Base-by-base conservation (phyloP, 1,140 invertebrate species). In the Tetramorium alpestre region DNA sequence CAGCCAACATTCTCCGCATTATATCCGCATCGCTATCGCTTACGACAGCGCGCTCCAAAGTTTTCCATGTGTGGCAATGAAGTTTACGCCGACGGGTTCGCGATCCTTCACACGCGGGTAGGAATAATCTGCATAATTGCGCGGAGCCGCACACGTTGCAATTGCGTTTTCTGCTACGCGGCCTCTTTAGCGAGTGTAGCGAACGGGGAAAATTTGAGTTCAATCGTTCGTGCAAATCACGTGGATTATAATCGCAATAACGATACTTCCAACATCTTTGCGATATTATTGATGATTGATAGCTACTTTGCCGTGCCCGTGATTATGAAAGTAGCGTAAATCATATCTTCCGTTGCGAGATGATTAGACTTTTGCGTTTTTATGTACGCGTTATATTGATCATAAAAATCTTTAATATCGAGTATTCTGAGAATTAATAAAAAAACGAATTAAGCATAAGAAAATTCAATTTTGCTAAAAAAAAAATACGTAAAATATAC, bases 51-150 rank as follows among this genome's bases (percentile, higher is more conserved):
- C 80, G 67, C 54, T 11, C 44, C 51, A 8, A 75, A 84, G 80
- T 84, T 84, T 84, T 75, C 80, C 41, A 73, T 25, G 80, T 84
- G 80, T 49, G 69, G 69, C 54, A 60, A 84, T 56, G 80, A 82
- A 82, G 80, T 84, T 84, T 75, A 73, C 41, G 69, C 69, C 69
- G 56, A 49, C 67, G 69, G 69, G 67, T 73, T 72, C 80, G 67
- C 67, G 80, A 82, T 82, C 80, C 67, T 73, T 84, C 80, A 75
- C 80, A 75, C 80, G 80, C 69, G 41, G 69, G 38, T 72, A 72
- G 51, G 80, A 84, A 84, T 84, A 84, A 84, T 84, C 80, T 84
- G 80, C 80, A 84, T 84, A 84, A 84, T 84, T 84, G 80, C 69
- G 13, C 80, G 80, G 67, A n/a, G 54, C 69, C 51, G 80, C 47